phyloP scores from a whole-genome alignment of 2,888 invertebrate genomes.

The Lycophotia porphyrea region DNA sequence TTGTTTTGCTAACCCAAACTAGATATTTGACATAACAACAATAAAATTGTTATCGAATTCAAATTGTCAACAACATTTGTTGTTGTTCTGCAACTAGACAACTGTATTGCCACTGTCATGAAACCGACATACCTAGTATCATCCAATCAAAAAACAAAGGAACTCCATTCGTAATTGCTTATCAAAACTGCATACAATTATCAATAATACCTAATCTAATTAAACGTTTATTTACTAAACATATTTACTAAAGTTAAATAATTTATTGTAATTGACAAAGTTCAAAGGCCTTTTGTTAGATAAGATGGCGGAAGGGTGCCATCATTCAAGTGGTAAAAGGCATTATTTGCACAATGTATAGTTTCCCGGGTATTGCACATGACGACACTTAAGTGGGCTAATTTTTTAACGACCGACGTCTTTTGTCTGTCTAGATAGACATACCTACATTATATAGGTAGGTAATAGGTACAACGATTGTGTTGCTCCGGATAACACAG shows the following conservation, averaged over 20 bases:
- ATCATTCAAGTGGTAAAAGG: constrained; percentile 40
- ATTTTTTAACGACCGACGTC: constrained; percentile 54
- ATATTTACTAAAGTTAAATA: constrained; percentile 28
- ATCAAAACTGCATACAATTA: constrained; percentile 23
- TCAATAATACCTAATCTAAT: constrained; percentile 14
- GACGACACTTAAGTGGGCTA: constrained; percentile 20
- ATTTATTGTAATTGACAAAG: constrained; percentile 41
- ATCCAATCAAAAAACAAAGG: constrained; percentile 12
- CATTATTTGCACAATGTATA: constrained; percentile 50
- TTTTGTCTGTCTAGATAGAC: constrained; percentile 22
- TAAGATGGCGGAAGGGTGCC: constrained; percentile 46
- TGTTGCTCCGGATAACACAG: not conserved
- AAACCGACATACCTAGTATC: not conserved
- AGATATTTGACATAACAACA: constrained; percentile 12
- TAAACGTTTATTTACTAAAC: constrained; percentile 20
- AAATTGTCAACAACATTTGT: constrained; percentile 24
- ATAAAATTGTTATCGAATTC: constrained; percentile 21
- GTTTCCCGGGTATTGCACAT: constrained; percentile 60
- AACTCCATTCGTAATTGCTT: constrained; percentile 28
- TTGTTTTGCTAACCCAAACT: constrained; percentile 31
- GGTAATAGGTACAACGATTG: not conserved
- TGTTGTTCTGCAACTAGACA: constrained; percentile 6
- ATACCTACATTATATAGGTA: not conserved
- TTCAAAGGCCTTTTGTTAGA: constrained; percentile 58
- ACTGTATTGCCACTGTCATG: constrained; percentile 8